Percentiles rank a stretch among this genome's conserved stretches.
Conservation (phyloP, 2,888 invertebrate genomes). For the Xiphydria camelus region DNA sequence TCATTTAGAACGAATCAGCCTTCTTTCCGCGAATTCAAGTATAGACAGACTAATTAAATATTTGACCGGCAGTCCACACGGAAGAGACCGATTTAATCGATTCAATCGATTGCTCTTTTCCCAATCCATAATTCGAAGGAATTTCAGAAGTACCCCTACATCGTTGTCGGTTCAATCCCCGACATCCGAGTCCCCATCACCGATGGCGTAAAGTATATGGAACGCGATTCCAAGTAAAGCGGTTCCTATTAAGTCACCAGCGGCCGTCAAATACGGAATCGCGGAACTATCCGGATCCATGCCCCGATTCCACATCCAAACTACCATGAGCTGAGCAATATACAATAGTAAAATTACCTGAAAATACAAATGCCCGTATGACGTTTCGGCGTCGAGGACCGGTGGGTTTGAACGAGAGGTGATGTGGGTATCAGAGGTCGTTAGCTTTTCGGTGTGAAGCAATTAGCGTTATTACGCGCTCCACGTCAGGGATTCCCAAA, state of each 20-base stretch:
- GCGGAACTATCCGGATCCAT: constrained; percentile 90
- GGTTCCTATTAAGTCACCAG: constrained; percentile 88
- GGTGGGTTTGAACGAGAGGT: constrained; percentile 40
- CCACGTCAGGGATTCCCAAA: too few relatives aligned
- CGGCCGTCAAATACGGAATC: constrained; percentile 86
- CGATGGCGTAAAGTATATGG: constrained; percentile 72
- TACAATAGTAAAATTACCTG: constrained; percentile 73
- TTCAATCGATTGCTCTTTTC: too few relatives aligned
- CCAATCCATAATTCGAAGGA: too few relatives aligned
- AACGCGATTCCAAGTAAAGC: constrained; percentile 75
- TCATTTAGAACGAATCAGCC: too few relatives aligned
- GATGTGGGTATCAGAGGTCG: constrained; percentile 33
- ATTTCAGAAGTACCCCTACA: neutral
- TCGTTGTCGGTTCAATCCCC: constrained; percentile 63
- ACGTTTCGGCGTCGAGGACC: neutral
- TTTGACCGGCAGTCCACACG: too few relatives aligned
- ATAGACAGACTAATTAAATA: too few relatives aligned
- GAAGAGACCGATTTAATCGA: too few relatives aligned
- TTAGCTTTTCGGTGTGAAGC: too few relatives aligned
- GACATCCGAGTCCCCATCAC: constrained; percentile 75
- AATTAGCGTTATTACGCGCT: too few relatives aligned
- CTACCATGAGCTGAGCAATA: constrained; percentile 79
- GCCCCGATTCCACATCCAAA: constrained; percentile 79
- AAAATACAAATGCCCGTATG: too few relatives aligned
- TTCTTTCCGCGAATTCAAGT: too few relatives aligned